Percentiles rank a stretch among this genome's conserved stretches.
Conservation (phyloP, 2,113 vertebrate species). For the Kobus ellipsiprymnus region DNA sequence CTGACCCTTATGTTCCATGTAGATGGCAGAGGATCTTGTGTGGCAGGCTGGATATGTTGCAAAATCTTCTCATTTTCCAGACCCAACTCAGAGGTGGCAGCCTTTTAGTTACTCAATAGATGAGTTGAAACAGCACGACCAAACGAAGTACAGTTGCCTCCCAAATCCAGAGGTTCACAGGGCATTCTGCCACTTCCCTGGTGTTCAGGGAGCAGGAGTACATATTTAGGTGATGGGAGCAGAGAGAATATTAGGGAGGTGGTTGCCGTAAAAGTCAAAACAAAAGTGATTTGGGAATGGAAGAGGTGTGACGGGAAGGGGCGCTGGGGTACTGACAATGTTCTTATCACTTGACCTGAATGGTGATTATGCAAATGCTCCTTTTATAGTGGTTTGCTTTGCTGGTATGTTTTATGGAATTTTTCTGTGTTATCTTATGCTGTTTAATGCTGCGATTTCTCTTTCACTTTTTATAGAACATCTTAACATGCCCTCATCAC, state of each 20-base stretch:
- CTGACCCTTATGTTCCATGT: background rate
- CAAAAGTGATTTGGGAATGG: background rate
- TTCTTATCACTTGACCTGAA: background rate
- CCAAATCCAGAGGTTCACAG: background rate
- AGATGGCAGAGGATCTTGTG: background rate
- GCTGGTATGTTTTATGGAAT: background rate
- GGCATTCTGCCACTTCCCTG: background rate
- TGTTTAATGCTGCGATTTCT: background rate
- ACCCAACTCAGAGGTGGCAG: background rate
- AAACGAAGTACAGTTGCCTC: background rate
- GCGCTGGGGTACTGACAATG: accelerated
- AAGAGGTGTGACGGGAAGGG: background rate
- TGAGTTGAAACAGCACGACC: background rate
- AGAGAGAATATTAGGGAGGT: background rate
- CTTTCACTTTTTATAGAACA: background rate
- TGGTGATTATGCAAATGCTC: background rate
- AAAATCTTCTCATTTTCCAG: background rate
- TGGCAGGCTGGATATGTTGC: background rate
- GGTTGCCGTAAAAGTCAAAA: background rate
- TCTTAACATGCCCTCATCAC: background rate
- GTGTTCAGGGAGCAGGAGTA: background rate
- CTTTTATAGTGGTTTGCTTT: background rate
- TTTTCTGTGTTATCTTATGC: background rate
- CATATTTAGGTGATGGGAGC: background rate
- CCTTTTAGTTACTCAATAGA: background rate